Conservation (phyloP, 2,888 invertebrate genomes). For the Tipula unca region DNA sequence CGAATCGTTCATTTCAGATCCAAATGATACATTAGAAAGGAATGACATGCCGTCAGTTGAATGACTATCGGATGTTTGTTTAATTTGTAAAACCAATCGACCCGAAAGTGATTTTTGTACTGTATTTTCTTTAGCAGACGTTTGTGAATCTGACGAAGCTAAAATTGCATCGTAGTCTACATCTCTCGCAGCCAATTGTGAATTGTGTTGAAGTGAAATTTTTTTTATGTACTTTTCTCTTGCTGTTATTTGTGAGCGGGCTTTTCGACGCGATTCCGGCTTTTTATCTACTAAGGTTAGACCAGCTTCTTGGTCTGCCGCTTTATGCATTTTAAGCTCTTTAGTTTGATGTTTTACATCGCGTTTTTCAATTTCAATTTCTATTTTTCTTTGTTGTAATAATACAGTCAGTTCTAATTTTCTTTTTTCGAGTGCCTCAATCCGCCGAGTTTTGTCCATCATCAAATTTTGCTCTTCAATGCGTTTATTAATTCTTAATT, state of each 20-base stretch:
- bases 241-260: too few relatives aligned
- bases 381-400: neutral
- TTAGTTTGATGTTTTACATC: neutral
- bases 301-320: neutral
- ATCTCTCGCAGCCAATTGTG: too few relatives aligned
- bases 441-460: neutral
- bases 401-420: neutral
- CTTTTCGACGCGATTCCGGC: neutral
- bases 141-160: neutral
- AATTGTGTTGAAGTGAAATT: too few relatives aligned
- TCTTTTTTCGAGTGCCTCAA: too few relatives aligned
- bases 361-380: too few relatives aligned
- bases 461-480: neutral
- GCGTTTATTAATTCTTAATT: neutral
- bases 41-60: neutral
- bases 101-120: neutral
- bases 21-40: neutral
- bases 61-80: too few relatives aligned
- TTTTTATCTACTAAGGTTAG: neutral
- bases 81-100: neutral
- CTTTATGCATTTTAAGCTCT: neutral
- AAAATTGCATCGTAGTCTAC: too few relatives aligned
- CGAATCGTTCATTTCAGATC: neutral
- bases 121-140: neutral
- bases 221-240: too few relatives aligned